phyloP scores from a whole-genome alignment of 2,113 vertebrate genomes.

The Lates calcarifer region DNA sequence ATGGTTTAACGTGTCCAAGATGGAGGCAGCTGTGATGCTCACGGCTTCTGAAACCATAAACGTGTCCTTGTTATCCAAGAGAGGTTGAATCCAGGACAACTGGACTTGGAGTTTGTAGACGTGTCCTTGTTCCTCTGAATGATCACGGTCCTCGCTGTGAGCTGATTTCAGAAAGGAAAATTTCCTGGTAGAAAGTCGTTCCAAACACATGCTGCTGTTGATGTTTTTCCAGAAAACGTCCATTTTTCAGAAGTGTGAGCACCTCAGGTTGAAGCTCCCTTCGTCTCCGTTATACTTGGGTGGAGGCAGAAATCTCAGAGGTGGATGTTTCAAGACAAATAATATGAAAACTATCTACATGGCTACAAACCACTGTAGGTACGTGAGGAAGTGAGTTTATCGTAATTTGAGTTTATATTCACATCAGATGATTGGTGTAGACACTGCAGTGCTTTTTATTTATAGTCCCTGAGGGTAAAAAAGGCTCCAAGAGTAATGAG shows the following conservation, averaged over 20 bases:
- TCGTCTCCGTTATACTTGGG: neutral
- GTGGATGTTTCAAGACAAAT: neutral
- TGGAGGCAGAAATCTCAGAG: neutral
- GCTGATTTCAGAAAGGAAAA: neutral
- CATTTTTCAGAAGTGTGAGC: no score
- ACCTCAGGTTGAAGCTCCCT: no score
- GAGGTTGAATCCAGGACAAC: no score
- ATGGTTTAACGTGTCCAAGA: no score
- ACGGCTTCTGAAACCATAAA: no score
- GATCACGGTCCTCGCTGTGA: neutral
- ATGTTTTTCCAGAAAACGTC: no score
- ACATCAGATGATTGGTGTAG: neutral
- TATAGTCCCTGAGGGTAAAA: neutral
- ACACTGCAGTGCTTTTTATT: neutral
- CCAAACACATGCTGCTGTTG: no score
- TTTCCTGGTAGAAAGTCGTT: no score
- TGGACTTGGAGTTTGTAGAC: no score
- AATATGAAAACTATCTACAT: neutral
- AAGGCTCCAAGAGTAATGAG: neutral
- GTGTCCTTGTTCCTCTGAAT: no score
- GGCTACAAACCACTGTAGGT: neutral
- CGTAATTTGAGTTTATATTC: constrained; percentile 19
- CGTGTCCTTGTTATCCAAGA: no score
- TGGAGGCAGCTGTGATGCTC: no score
- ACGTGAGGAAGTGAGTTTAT: neutral